phyloP scores from a whole-genome alignment of 2,113 vertebrate genomes.

The Apus apus region DNA sequence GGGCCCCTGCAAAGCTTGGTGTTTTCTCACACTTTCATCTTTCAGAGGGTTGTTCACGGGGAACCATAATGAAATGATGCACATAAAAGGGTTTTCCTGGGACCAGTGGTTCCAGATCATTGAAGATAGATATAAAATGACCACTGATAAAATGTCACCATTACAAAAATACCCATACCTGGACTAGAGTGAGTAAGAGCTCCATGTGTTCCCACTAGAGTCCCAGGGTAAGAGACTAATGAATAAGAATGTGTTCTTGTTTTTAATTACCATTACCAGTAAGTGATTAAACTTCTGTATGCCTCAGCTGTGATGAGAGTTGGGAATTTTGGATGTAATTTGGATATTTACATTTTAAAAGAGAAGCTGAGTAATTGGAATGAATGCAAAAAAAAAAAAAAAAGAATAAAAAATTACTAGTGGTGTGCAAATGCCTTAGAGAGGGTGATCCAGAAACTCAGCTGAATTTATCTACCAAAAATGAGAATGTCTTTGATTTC shows the following conservation, averaged over 20 bases:
- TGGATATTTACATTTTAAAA: constrained; percentile 48
- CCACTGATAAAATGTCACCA: neutral
- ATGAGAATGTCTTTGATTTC: neutral
- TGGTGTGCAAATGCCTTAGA: constrained; percentile 36
- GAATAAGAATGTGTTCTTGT: neutral
- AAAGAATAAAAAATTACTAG: neutral
- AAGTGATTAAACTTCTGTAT: constrained; percentile 9
- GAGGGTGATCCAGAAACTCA: neutral
- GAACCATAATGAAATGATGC: neutral
- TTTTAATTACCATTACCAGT: constrained; percentile 14
- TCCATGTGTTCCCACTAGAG: neutral
- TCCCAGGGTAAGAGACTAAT: neutral
- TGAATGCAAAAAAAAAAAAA: neutral
- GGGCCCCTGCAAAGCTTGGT: neutral
- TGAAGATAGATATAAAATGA: neutral
- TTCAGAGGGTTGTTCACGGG: neutral
- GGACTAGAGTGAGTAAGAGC: neutral
- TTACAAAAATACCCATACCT: neutral
- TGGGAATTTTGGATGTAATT: constrained; percentile 42
- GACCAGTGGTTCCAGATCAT: neutral
- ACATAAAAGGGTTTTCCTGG: neutral
- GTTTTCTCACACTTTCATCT: rapidly evolving
- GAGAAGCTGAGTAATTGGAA: constrained; percentile 49
- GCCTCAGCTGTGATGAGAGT: neutral
- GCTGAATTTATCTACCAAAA: neutral